Base-by-base conservation (phyloP, 30 jellyfish, hydroid and myxozoan species). In the Haliclystus octoradiatus region DNA sequence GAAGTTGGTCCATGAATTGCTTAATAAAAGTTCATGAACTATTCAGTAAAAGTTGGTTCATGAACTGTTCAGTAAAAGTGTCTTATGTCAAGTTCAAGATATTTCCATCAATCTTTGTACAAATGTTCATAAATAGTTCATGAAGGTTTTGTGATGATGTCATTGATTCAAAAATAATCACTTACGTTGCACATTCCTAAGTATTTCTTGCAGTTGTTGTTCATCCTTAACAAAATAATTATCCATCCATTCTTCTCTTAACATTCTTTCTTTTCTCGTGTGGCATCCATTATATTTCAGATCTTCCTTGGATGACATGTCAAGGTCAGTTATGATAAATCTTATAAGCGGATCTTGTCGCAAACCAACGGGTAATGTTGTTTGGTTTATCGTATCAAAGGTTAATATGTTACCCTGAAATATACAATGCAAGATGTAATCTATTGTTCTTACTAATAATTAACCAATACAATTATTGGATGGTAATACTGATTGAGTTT, bases 291-390 rank as follows among this genome's bases (percentile, higher is more conserved):
- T 83, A 66, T 67, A 76, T 52, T 79, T 76, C 1, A 78, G 75
- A 57, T 79, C 71, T 26, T 86, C 76, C 50, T 65, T 73, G 1
- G 78, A 19, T 31, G 32, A 77, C 33, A 62, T 79, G 62, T 86
- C 96, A 1, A 78, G 71, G 12, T 86, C 96, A 3, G 94, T 86
- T 28, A 86, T 74, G 49, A 85, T 82, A 47, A 86, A 78, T 4
- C 82, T 31, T 1, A 76, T 76, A 2, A 34, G 61, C 7, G 78
- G 73, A 35, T 73, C 60, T 0, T 77, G 40, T 53, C 68, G 72
- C 61, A 86, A 33, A 0, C 83, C 28, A 47, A 73, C 96, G 1
- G 96, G 94, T 30, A 86, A 66, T 14, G 93, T 67, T 24, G 94
- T 51, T 62, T 86, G 96, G 19, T 46, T 33, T 26, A 22, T 74